Conservation (phyloP, 1,140 invertebrate genomes). For the Neodiprion lecontei region DNA sequence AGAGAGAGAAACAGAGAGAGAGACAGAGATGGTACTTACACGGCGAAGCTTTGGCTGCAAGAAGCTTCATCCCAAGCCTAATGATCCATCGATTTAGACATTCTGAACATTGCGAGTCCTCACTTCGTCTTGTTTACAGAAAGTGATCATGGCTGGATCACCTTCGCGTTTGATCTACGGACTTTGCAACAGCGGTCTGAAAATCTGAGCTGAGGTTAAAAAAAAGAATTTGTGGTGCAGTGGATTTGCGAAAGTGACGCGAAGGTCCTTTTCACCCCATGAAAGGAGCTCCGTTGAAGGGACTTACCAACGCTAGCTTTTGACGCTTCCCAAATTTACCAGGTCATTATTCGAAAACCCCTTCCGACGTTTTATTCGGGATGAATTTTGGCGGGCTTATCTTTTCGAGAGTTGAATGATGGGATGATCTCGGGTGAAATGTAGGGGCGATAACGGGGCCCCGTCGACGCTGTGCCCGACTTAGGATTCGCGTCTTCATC, state of each 20-base stretch:
- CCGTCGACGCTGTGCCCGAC: not conserved
- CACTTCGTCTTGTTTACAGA: too few species aligned
- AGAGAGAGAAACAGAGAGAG: slow-evolving; percentile 11
- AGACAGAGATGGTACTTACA: slow-evolving; percentile 13
- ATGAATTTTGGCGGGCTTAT: not conserved
- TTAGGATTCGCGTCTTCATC: slow-evolving; percentile 38
- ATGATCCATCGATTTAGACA: not conserved
- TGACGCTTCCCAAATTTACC: not conserved
- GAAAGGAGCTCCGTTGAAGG: too few species aligned
- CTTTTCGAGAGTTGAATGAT: not conserved
- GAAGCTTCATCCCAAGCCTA: not conserved
- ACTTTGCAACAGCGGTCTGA: too few species aligned
- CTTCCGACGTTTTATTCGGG: not conserved
- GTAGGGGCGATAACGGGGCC: not conserved
- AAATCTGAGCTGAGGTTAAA: too few species aligned
- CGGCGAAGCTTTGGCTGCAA: not conserved
- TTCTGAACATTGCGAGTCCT: too few species aligned
- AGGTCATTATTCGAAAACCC: not conserved
- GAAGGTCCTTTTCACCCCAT: too few species aligned
- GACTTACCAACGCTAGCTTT: too few species aligned
- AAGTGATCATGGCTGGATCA: too few species aligned
- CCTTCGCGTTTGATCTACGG: too few species aligned
- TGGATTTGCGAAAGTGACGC: too few species aligned
- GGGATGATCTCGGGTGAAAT: not conserved
- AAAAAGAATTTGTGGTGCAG: too few species aligned